Evolutionary conservation across 2,888 invertebrate genomes (phyloP).

Genomic region (Spilosoma lubricipeda): DNA sequence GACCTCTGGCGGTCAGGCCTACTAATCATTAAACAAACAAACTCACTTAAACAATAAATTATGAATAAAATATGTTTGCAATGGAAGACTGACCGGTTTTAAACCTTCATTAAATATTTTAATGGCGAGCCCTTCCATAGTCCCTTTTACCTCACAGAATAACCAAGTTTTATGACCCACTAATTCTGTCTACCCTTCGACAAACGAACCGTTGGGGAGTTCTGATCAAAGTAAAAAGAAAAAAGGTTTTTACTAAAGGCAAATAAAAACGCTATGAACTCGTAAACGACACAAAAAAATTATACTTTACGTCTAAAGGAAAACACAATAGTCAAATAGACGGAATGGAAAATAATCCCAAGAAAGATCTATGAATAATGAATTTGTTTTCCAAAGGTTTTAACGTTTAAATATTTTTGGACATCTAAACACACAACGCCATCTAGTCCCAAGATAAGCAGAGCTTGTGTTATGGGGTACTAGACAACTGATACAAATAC

Average conservation of each 20-base stretch:
- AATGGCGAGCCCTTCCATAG: not conserved
- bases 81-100: not conserved
- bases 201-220: conserved; percentile 20
- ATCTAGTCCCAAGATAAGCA: too few relatives aligned
- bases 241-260: conserved; percentile 30
- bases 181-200: conserved; percentile 28
- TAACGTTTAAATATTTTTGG: too few relatives aligned
- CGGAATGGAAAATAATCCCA: conserved; percentile 46
- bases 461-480: too few relatives aligned
- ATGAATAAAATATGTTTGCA: not conserved
- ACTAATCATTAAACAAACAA: too few relatives aligned
- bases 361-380: conserved; percentile 52
- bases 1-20: too few relatives aligned
- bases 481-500: too few relatives aligned
- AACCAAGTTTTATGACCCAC: conserved; percentile 20
- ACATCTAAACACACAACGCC: too few relatives aligned
- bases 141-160: conserved; percentile 13
- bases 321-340: conserved; percentile 44
- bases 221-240: conserved; percentile 38
- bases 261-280: conserved; percentile 49
- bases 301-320: conserved; percentile 50
- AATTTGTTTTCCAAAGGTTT: conserved; percentile 37
- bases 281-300: conserved; percentile 43
- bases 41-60: not conserved
- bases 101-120: conserved; percentile 7